These are phyloP conservation scores for Pachypanchax playfairii DNA, from an alignment of 2,113 vertebrate species.

Conservation along the genomic window DNA sequence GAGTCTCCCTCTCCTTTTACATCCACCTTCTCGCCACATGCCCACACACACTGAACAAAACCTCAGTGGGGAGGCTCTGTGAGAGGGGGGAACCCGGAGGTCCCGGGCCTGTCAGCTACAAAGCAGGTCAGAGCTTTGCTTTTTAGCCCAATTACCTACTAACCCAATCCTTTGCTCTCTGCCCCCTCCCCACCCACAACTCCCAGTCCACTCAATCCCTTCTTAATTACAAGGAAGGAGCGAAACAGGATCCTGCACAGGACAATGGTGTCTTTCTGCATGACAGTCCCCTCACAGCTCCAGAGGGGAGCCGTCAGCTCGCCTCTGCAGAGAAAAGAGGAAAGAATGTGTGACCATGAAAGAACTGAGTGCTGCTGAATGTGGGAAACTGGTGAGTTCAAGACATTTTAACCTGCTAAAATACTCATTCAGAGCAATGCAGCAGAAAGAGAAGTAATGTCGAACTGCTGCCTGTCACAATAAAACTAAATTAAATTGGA, in stretches of 20 bases:
- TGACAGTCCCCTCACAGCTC: slow-evolving; percentile 75
- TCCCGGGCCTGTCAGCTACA: slow-evolving; percentile 52
- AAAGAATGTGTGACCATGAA: slow-evolving; percentile 69
- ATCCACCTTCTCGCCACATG: slow-evolving; percentile 29
- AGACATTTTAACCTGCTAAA: slow-evolving; percentile 67
- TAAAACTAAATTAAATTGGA: background rate
- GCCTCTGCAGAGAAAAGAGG: slow-evolving; percentile 59
- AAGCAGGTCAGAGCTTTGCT: slow-evolving; percentile 66
- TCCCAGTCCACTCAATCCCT: slow-evolving; percentile 66
- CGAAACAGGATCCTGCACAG: slow-evolving; percentile 75
- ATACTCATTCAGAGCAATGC: slow-evolving; percentile 51
- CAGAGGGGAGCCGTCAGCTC: slow-evolving; percentile 38
- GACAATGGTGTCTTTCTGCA: slow-evolving; percentile 82
- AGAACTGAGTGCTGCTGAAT: slow-evolving; percentile 49
- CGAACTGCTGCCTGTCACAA: slow-evolving; percentile 18
- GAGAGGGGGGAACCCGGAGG: slow-evolving; percentile 17
- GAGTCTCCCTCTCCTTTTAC: slow-evolving; percentile 14
- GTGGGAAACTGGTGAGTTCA: slow-evolving; percentile 61
- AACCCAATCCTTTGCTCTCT: slow-evolving; percentile 51
- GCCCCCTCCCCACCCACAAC: slow-evolving; percentile 11
- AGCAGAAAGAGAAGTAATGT: slow-evolving; percentile 10
- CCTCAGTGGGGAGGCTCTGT: slow-evolving; percentile 59
- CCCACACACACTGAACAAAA: slow-evolving; percentile 72
- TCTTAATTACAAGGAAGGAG: slow-evolving; percentile 80
- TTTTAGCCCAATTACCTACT: slow-evolving; percentile 74